Conservation (phyloP, 2,797 vertebrate species). For the Sebastes diploproa region DNA sequence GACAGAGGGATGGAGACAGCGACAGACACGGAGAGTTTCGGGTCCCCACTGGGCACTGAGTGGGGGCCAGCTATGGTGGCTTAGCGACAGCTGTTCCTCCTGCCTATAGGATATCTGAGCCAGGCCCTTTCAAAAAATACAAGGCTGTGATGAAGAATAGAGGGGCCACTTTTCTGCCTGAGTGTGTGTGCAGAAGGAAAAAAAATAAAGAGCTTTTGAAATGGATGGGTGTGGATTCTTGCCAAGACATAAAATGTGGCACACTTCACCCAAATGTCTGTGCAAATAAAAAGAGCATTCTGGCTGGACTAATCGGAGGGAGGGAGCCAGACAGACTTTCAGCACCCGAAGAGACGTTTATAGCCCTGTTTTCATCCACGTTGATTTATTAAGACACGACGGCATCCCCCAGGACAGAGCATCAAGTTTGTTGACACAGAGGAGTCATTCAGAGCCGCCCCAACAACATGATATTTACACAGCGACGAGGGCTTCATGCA, state of each 20-base stretch:
- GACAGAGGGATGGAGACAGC: conserved; percentile 61
- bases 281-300: conserved; percentile 50
- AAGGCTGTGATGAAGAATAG: conserved; percentile 84
- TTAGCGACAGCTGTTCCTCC: conserved; percentile 92
- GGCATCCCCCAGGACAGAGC: conserved; percentile 22
- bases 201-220: conserved; percentile 53
- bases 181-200: conserved; percentile 16
- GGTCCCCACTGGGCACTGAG: conserved; percentile 64
- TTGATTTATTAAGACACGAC: conserved; percentile 49
- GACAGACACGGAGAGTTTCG: conserved; percentile 68
- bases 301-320: conserved; percentile 13
- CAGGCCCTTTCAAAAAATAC: conserved; percentile 89
- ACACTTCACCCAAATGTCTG: conserved; percentile 55
- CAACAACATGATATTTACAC: conserved; percentile 67
- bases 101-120: conserved; percentile 89
- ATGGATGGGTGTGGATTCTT: conserved; percentile 46
- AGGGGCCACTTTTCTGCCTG: conserved; percentile 43
- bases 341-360: conserved; percentile 48
- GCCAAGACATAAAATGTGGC: conserved; percentile 64
- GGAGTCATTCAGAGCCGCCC: conserved; percentile 41
- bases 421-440: conserved; percentile 62
- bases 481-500: conserved; percentile 37
- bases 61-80: conserved; percentile 67
- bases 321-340: conserved; percentile 29
- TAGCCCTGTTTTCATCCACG: conserved; percentile 47